Percentiles rank a stretch among this genome's conserved stretches.
phyloP scores from a whole-genome alignment of 2,113 vertebrate genomes.

The Nerophis lumbriciformis region DNA sequence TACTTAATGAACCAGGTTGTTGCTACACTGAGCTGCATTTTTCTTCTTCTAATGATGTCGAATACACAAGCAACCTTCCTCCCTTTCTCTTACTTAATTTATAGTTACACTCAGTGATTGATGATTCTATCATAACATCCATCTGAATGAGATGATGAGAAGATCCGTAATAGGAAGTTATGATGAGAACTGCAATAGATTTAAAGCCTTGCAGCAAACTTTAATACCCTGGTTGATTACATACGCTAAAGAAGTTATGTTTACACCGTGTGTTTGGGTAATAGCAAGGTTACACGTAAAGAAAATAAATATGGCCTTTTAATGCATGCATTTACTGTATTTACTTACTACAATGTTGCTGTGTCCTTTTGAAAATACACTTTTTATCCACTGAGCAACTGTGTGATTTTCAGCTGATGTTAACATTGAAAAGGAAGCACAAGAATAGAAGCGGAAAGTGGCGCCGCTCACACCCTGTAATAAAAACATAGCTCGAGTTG shows the following conservation, averaged over 20 bases:
- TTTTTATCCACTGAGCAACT: not conserved
- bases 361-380: too few species aligned
- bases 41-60: not conserved
- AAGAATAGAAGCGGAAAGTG: conserved; percentile 52
- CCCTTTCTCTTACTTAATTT: not conserved
- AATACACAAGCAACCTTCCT: not conserved
- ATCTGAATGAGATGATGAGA: not conserved
- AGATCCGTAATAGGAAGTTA: not conserved
- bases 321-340: too few species aligned
- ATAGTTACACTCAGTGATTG: not conserved
- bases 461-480: conserved; percentile 51
- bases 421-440: conserved; percentile 42
- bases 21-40: not conserved
- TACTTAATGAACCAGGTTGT: too few species aligned
- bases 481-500: conserved; percentile 21
- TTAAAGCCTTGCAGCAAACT: not conserved
- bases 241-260: not conserved
- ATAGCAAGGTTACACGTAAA: too few species aligned
- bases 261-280: conserved; percentile 6
- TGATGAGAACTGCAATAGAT: not conserved
- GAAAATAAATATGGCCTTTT: too few species aligned
- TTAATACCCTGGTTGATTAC: not conserved
- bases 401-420: conserved; percentile 7
- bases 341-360: too few species aligned
- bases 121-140: not conserved